These are phyloP conservation scores for Tenthredo mesomela DNA, from an alignment of 2,888 invertebrate genomes.

Conservation along the genomic window DNA sequence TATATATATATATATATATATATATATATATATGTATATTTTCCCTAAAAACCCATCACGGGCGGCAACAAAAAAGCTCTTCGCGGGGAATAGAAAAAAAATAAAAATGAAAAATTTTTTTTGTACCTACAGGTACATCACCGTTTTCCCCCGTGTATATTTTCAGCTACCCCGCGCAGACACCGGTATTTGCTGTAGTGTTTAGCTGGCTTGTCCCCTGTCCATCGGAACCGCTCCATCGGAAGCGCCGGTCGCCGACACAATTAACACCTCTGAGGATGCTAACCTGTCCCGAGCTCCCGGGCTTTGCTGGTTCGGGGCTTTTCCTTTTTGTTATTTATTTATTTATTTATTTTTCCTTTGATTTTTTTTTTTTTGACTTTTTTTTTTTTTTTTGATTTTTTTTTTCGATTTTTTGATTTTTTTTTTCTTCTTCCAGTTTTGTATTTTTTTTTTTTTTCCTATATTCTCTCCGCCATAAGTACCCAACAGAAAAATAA, in stretches of 20 bases:
- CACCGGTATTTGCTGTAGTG: slow-evolving; percentile 62
- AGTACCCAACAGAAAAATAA: slow-evolving; percentile 43
- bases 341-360: background rate
- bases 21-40: background rate
- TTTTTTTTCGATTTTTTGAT: no score
- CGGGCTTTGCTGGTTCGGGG: slow-evolving; percentile 62
- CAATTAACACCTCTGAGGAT: slow-evolving; percentile 71
- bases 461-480: slow-evolving; percentile 3
- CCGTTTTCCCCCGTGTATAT: slow-evolving; percentile 37
- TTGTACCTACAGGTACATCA: background rate
- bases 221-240: slow-evolving; percentile 62
- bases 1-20: background rate
- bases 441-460: slow-evolving; percentile 9
- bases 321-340: slow-evolving; percentile 43
- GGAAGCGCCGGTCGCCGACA: slow-evolving; percentile 62
- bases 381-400: background rate
- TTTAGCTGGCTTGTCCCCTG: slow-evolving; percentile 63
- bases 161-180: slow-evolving; percentile 42
- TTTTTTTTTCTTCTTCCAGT: background rate
- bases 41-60: background rate
- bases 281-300: slow-evolving; percentile 68
- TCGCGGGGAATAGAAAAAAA: background rate
- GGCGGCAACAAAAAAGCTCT: background rate
- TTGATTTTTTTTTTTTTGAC: background rate
- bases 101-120: background rate